A percentile compares a stretch with the other conserved stretches of the same genome.
Evolutionary conservation across 2,797 vertebrate genomes (phyloP).

Genomic region (Cuniculus paca): DNA sequence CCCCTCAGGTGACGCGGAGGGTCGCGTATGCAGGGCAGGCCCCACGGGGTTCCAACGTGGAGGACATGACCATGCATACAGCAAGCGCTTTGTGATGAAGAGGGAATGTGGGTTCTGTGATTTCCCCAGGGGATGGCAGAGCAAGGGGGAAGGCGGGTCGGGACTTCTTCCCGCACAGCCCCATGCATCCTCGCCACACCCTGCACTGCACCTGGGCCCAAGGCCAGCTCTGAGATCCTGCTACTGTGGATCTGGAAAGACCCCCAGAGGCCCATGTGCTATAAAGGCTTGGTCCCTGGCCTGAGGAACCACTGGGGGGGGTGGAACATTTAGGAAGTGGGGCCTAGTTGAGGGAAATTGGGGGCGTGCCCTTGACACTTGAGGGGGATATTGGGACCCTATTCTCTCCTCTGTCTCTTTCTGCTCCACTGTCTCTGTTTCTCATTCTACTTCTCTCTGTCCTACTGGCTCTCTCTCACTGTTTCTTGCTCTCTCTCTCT

Average conservation of each 20-base stretch:
- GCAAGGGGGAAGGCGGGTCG: background rate
- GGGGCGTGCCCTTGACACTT: background rate
- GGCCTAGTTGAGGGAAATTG: background rate
- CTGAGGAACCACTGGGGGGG: background rate
- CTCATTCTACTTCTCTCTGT: background rate
- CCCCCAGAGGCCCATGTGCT: background rate
- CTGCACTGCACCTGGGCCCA: background rate
- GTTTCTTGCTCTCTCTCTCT: background rate
- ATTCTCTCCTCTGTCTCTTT: background rate
- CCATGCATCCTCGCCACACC: background rate
- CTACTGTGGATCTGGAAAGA: background rate
- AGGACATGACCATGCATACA: accelerated
- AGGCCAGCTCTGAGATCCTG: background rate
- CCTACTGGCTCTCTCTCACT: background rate
- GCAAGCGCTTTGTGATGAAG: background rate
- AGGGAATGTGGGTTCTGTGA: background rate
- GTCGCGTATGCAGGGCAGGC: accelerated
- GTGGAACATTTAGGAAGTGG: background rate
- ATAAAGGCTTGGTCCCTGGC: background rate
- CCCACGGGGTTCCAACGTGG: accelerated
- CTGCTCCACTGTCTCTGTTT: too few species aligned
- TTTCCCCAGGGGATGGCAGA: background rate
- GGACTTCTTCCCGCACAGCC: background rate
- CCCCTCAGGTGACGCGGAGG: background rate
- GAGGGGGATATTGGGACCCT: background rate